phyloP scores from a whole-genome alignment of 2,113 vertebrate species.

The Zosterops lateralis region DNA sequence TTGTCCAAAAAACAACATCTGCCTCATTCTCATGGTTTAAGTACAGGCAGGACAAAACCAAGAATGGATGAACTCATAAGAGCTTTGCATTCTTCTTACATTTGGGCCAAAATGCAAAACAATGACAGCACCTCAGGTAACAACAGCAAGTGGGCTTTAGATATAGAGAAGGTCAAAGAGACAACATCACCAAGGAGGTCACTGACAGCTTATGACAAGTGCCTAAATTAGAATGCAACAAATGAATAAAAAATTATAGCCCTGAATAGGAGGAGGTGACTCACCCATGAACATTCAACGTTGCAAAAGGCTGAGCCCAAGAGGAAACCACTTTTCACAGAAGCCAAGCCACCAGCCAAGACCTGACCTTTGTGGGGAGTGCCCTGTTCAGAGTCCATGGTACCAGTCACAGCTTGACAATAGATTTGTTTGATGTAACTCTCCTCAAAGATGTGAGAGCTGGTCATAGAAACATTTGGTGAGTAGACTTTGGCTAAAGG shows the following conservation, averaged over 20 bases:
- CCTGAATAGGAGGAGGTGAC: neutral
- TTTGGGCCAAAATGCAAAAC: neutral
- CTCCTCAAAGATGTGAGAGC: neutral
- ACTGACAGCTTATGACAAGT: neutral
- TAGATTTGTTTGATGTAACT: neutral
- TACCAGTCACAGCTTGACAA: neutral
- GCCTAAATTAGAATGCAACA: neutral
- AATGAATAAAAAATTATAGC: neutral
- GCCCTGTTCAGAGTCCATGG: neutral
- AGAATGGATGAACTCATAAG: neutral
- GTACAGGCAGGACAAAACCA: fast-evolving
- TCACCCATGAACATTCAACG: neutral
- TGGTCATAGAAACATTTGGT: neutral
- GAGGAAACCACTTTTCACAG: fast-evolving
- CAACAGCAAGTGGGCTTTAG: neutral
- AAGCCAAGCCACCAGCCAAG: neutral
- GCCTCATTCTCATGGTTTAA: neutral
- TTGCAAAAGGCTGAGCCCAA: neutral
- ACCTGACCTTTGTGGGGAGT: neutral
- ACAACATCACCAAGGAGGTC: neutral
- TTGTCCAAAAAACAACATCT: neutral
- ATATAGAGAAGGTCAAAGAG: neutral
- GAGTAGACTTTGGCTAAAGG: neutral
- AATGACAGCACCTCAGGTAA: neutral
- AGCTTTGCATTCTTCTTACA: neutral